Evolutionary conservation across 1,140 invertebrate genomes (phyloP).

Genomic region (Aphelenchoides fujianensis): DNA sequence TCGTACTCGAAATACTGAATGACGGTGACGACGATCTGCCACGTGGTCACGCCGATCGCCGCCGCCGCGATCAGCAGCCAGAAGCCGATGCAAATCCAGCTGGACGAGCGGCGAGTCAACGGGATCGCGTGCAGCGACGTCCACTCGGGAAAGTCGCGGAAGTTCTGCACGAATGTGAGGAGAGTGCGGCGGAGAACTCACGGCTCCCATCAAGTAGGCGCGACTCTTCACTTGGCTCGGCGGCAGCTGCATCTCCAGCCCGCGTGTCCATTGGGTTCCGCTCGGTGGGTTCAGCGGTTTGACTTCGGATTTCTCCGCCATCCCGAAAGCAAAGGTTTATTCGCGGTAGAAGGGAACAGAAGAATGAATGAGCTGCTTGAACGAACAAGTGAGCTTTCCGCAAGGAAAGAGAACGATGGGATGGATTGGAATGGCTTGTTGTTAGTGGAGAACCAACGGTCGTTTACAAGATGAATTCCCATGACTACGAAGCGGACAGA

Average conservation of each 20-base stretch:
- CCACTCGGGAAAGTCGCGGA: neutral
- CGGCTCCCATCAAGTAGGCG: neutral
- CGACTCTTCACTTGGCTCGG: neutral
- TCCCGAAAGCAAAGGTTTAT: too few relatives aligned
- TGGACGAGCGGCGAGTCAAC: neutral
- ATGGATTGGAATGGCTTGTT: too few relatives aligned
- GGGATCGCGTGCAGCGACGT: neutral
- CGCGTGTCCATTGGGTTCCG: neutral
- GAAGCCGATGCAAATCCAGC: neutral
- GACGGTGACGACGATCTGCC: neutral
- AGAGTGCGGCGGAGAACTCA: neutral
- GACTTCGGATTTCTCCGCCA: too few relatives aligned
- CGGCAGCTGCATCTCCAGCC: neutral
- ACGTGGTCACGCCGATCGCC: neutral
- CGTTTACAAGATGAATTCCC: too few relatives aligned
- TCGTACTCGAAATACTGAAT: slow-evolving; percentile 10
- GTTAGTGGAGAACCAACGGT: too few relatives aligned
- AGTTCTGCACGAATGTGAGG: slow-evolving; percentile 10
- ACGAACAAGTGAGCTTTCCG: too few relatives aligned
- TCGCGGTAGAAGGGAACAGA: too few relatives aligned
- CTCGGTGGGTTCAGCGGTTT: neutral
- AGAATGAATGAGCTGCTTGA: too few relatives aligned
- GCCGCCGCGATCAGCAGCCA: neutral
- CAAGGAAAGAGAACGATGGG: too few relatives aligned
- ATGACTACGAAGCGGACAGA: too few relatives aligned